Evolutionary conservation across 2,888 invertebrate species (phyloP).

Genomic region (Meliscaeva auricollis): DNA sequence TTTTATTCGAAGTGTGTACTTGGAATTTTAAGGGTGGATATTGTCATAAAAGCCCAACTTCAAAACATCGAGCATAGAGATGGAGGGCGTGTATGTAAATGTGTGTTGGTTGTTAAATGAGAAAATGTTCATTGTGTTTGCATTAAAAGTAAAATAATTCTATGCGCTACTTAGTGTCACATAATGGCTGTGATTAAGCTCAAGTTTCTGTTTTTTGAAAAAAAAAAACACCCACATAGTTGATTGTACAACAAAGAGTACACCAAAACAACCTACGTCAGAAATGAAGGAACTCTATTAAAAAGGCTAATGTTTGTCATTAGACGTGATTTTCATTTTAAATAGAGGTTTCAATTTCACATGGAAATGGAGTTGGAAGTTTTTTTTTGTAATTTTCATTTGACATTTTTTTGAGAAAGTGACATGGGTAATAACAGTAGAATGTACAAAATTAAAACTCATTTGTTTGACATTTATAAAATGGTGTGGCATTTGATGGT

Average conservation of each 20-base stretch:
- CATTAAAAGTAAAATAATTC: slow-evolving; percentile 23
- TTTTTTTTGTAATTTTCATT: slow-evolving; percentile 14
- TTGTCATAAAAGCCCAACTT: neutral
- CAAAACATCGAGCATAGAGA: neutral
- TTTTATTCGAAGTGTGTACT: neutral
- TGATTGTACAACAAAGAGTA: neutral
- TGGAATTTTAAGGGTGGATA: neutral
- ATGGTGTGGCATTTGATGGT: slow-evolving; percentile 2
- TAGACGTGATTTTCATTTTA: slow-evolving; percentile 57
- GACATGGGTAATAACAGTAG: slow-evolving; percentile 24
- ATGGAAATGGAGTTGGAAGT: slow-evolving; percentile 6
- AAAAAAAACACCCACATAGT: neutral
- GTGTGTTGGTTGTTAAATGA: slow-evolving; percentile 37
- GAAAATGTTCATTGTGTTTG: slow-evolving; percentile 37
- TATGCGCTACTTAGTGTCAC: slow-evolving; percentile 20
- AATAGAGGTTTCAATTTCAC: slow-evolving; percentile 25
- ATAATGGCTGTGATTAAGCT: slow-evolving; percentile 39
- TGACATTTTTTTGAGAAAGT: slow-evolving; percentile 13
- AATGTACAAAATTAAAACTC: slow-evolving; percentile 15
- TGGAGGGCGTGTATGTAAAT: neutral
- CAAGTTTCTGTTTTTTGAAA: slow-evolving; percentile 25
- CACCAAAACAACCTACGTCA: neutral
- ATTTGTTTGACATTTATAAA: slow-evolving; percentile 6
- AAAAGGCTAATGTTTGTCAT: slow-evolving; percentile 52
- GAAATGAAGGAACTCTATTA: slow-evolving; percentile 30